Base-by-base conservation (phyloP, 1,140 invertebrate genomes). In the Calephelis nemesis region DNA sequence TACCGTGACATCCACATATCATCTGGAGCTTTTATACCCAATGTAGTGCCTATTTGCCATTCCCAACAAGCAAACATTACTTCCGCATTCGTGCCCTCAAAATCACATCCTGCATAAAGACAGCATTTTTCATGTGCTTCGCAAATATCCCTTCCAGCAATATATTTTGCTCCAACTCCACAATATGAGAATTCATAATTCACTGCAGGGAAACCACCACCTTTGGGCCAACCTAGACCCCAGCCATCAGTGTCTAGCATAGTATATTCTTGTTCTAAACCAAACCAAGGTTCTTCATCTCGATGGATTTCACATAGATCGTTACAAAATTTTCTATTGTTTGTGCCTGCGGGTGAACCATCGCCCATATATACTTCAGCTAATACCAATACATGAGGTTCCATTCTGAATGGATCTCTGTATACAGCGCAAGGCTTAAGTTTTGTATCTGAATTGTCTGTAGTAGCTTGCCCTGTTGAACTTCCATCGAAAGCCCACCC, bases 401-500 rank as follows among this genome's bases (percentile, higher is more conserved):
- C 97, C 47, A 95, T 92, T 7, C 96, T 93, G 91, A 99, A 99
- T 0, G 98, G 98, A 90, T 99, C 98, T 62, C 94, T 96, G 92
- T 98, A 99, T 62, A 99, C 94, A 7, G 94, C 96, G 42, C 97
- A 95, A 6, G 98, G 98, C 72, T 96, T 94, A 0, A 99, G 93
- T 79, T 95, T 97, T 8, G 97, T 95, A 83, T 99, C 98, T 39
- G 98, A 98, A 78, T 97, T 96, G 70, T 91, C 92, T 8, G 95
- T 95, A 68, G 95, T 93, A 0, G 96, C 96, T 90, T 97, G 96
- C 67, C 95, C 94, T 0, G 96, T 96, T 0, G 96, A 97, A 81
- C 97, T 98, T 5, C 98, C 98, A 92, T 99, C 98, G 82, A 97
- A 99, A 75, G 98, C 98, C 98, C 98, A 99, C 7, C 95, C 93